Percentiles rank a stretch among this genome's conserved stretches.
Evolutionary conservation across 1,140 invertebrate species (phyloP).

Genomic region (Contarinia nasturtii): DNA sequence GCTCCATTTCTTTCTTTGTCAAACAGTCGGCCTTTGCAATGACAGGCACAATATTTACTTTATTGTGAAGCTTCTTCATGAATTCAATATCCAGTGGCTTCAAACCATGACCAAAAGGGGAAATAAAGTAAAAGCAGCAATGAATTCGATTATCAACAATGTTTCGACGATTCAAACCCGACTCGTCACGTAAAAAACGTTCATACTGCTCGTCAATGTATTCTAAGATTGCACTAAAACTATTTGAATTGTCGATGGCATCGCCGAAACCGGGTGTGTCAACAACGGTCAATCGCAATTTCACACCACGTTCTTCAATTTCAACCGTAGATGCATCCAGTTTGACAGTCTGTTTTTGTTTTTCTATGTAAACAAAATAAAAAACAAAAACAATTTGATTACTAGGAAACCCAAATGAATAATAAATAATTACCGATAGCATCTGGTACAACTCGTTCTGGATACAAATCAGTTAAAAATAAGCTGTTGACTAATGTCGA

Average conservation of each 20-base stretch:
- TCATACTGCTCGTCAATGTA: constrained; percentile 93
- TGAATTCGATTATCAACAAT: constrained; percentile 87
- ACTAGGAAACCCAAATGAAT: constrained; percentile 1
- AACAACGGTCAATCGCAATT: constrained; percentile 73
- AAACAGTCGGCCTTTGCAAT: constrained; percentile 97
- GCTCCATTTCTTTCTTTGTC: constrained; percentile 82
- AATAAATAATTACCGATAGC: constrained; percentile 44
- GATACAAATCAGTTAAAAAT: constrained; percentile 91
- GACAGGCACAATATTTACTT: constrained; percentile 97
- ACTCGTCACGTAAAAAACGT: constrained; percentile 76
- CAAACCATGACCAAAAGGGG: constrained; percentile 89
- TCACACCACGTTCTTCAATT: constrained; percentile 83
- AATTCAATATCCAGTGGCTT: constrained; percentile 91
- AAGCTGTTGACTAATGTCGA: constrained; percentile 94
- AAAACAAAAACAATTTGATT: not conserved
- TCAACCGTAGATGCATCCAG: constrained; percentile 82
- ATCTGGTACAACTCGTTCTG: constrained; percentile 70
- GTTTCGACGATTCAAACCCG: constrained; percentile 75
- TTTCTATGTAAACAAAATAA: constrained; percentile 35
- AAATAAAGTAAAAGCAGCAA: constrained; percentile 98
- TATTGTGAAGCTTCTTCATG: constrained; percentile 96
- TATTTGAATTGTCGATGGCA: constrained; percentile 94
- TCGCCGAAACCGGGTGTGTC: constrained; percentile 98
- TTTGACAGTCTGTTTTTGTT: constrained; percentile 75
- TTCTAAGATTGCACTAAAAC: constrained; percentile 74